Percentiles rank a stretch among this genome's conserved stretches.
Evolutionary conservation across 2,113 vertebrate species (phyloP).

Genomic region (Oryzias celebensis): DNA sequence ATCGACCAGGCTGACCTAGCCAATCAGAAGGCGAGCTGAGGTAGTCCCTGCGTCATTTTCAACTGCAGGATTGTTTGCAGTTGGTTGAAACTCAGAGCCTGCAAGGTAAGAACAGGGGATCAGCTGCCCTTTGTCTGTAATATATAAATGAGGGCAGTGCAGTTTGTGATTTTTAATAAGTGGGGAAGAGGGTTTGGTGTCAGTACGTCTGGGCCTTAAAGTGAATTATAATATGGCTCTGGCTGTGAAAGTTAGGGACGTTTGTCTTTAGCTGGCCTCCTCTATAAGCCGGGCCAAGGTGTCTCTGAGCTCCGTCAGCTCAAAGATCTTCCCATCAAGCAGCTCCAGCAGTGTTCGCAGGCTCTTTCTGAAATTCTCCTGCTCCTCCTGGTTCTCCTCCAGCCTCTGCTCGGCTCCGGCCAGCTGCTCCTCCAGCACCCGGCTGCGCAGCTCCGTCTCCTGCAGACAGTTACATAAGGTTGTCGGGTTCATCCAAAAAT

Average conservation of each 20-base stretch:
- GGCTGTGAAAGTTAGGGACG: constrained; percentile 39
- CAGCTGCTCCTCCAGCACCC: constrained; percentile 93
- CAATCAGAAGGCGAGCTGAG: constrained; percentile 62
- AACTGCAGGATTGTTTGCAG: constrained; percentile 45
- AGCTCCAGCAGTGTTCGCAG: constrained; percentile 98
- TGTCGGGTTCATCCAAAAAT: neutral
- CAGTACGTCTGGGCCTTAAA: constrained; percentile 2
- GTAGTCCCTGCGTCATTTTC: constrained; percentile 52
- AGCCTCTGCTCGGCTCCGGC: constrained; percentile 91
- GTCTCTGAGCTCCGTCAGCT: constrained; percentile 96
- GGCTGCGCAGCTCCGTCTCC: constrained; percentile 93
- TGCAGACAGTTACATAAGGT: constrained; percentile 62
- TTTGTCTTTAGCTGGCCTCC: constrained; percentile 90
- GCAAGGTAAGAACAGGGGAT: constrained; percentile 34
- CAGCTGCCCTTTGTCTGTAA: constrained; percentile 58
- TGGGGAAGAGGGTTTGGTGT: constrained; percentile 3
- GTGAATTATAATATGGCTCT: constrained; percentile 66
- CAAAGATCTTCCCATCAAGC: constrained; percentile 98
- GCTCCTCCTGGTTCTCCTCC: constrained; percentile 95
- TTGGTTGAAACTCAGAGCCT: constrained; percentile 34
- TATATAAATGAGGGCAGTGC: constrained; percentile 57
- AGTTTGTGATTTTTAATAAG: constrained; percentile 37
- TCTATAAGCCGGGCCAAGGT: constrained; percentile 95
- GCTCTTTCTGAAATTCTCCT: constrained; percentile 96
- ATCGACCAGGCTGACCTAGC: constrained; percentile 47